phyloP scores from a whole-genome alignment of 2,113 vertebrate genomes.

The Capreolus pygargus region DNA sequence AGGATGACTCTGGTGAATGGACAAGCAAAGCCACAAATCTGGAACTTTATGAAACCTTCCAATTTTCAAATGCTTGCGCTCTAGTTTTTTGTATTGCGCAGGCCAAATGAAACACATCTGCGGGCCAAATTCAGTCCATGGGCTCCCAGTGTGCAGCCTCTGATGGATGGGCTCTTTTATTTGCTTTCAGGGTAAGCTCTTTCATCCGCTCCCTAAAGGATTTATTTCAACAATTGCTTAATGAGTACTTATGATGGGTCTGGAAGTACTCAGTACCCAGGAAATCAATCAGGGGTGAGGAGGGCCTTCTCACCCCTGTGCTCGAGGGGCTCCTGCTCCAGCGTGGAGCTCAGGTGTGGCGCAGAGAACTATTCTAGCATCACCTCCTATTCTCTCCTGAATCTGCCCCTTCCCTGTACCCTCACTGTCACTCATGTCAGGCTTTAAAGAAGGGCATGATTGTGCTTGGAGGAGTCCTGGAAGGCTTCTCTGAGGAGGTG shows the following conservation, averaged over 20 bases:
- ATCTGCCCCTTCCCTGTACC: not conserved
- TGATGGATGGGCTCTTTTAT: conserved; percentile 4
- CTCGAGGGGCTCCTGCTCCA: not conserved
- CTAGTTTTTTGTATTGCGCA: not conserved
- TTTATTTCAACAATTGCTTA: conserved; percentile 13
- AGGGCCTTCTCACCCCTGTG: not conserved
- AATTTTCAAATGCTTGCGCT: not conserved
- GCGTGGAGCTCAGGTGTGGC: not conserved
- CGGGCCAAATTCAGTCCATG: not conserved
- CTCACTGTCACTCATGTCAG: not conserved
- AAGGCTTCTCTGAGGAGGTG: not conserved
- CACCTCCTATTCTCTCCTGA: not conserved
- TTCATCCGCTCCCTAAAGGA: conserved; percentile 1
- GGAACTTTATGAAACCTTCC: conserved; percentile 30
- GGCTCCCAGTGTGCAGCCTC: not conserved
- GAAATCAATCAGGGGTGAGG: not conserved
- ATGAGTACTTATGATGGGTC: not conserved
- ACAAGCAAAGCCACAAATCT: conserved; percentile 25
- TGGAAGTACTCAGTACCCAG: not conserved
- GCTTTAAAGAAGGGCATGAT: not conserved
- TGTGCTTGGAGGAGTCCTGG: not conserved
- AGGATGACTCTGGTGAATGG: not conserved
- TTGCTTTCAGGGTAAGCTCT: conserved; percentile 7
- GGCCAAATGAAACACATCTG: conserved; percentile 30
- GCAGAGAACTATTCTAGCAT: not conserved